Evolutionary conservation across 2,797 vertebrate genomes (phyloP), one percentile per base, ranked within the genome.

Genomic region (Columba guinea): DNA sequence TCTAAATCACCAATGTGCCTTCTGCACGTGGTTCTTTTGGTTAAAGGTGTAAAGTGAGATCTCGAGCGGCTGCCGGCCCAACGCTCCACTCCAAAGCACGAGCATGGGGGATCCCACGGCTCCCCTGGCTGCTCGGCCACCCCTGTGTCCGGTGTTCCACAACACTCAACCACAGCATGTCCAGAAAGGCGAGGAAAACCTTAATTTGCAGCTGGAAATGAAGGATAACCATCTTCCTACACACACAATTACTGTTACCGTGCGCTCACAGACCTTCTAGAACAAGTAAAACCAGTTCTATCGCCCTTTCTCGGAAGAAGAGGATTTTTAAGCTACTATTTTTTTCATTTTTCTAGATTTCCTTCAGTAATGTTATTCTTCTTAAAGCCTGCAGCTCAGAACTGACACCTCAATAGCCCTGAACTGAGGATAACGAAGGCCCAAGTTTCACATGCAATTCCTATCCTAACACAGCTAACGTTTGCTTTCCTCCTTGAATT

Each of bases 31-130:
- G 32, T 30, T 4, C 20, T 34, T 69, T 41, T 32, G 41, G 30
- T 34, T 37, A 32, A 60, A 41, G 0, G 0, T 1, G 9, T 4
- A 32, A 19, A 23, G 20, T 4, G 35, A 28, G 32, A 68, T 11
- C 32, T 64, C 14, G 22, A 34, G 28, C 44, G 32, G 56, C 0
- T 46, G 15, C 35, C 53, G 18, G 26, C 19, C n/a, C 46, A 6
- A 11, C 13, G 11, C 46, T 48, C 7, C 10, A 0, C 62, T 52
- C 52, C 3, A 4, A 70, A 77, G 48, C 34, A 44, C 12, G 65
- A 41, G 17, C 0, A n/a, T 13, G 10, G 28, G 44, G 46, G 56
- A 86, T 34, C 60, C 60, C 80, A 70, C 16, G 58, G 1, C 8
- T 58, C 22, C 58, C 24, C 51, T 21, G 56, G 8, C 19, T 4